Base-by-base conservation (phyloP, 2,113 vertebrate species). In the Emberiza fucata region DNA sequence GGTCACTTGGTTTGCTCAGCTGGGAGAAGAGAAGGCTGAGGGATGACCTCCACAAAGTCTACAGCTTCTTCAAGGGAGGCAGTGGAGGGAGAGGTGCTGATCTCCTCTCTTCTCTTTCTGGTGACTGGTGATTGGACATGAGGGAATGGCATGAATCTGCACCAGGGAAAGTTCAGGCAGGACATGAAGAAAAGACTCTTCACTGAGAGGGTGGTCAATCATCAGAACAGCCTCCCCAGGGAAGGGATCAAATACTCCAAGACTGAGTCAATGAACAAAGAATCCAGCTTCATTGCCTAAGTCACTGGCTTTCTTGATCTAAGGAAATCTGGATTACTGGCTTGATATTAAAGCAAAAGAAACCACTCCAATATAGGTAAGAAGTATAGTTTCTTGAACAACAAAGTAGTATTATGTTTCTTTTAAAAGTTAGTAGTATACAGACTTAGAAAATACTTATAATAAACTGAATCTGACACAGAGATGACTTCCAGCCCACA, bases 201-300 rank as follows among this genome's bases (percentile, higher is more conserved):
- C 64, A 63, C 56, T 35, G n/a, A 75, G 31, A 81, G 15, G 9
- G 18, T 33, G 8, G 37, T 7, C 0, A 0, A 47, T 37, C 39
- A 83, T 42, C 6, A 40, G 21, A 88, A 82, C 5, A 83, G 47
- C 12, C 6, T 86, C 22, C 19, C 39, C 39, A 59, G 14, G 21
- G 23, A 76, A 80, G 8, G 8, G 14, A 33, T n/a, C 25, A 85
- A 72, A 90, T 19, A 5, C 77, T 88, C 31, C 80, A 93, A 80
- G 57, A 89, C 1, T 48, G 51, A 89, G 31, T 48, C 39, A 23
- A 66, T 40, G 37, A 89, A 79, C 8, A 7, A 85, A 76, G 57
- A 81, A 76, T n/a, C 75, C 9, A 31, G 22, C 68, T 91, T 75
- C 31, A 60, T 3, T 79, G 84, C 6, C 0, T 23, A 75, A 71